Evolutionary conservation across 2,113 vertebrate genomes (phyloP), one percentile per base, ranked within the genome.

Genomic region (Pogona vitticeps): DNA sequence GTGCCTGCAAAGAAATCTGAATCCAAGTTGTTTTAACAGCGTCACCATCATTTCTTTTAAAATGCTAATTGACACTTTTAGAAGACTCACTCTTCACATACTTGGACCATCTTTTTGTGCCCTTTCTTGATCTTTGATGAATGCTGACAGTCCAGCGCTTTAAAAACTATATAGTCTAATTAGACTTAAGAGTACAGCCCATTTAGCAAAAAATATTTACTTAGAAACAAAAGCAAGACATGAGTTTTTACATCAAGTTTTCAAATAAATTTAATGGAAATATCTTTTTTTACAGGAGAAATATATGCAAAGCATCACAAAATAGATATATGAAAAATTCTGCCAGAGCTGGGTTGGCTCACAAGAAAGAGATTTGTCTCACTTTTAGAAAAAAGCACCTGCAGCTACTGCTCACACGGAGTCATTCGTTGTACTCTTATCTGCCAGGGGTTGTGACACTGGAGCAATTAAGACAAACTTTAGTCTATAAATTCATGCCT

Each of bases 391-490:
- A n/a, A 82, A 92, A 95, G 94, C 95, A 95, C 94, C 96, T 95
- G 94, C 81, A 96, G 96, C 96, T 92, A 94, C 23, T 68, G 76
- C 94, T 91, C 93, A 94, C 52, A 88, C 21, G 6, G 93, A 71
- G 95, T 95, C 94, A 93, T 91, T 94, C 96, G 95, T 94, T 80
- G 96, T 79, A 23, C 93, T 89, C 88, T 92, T 92, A 92, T 95
- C 96, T 96, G 96, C 96, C 95, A 93, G 92, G 96, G 93, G 94
- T 86, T 91, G 94, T 92, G 96, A 96, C 96, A 94, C 94, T 82
- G 38, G 59, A 88, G 95, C 96, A 96, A 97, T 97, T 96, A 97
- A 97, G 95, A 96, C 95, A 96, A 96, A 97, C 94, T 97, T 97
- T 85, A 65, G 94, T 93, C 96, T 92, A 0, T 73, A 94, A 95